Percentiles rank a stretch among this genome's conserved stretches.
Conservation (phyloP, 1,140 invertebrate species). For the Trichogramma pretiosum region DNA sequence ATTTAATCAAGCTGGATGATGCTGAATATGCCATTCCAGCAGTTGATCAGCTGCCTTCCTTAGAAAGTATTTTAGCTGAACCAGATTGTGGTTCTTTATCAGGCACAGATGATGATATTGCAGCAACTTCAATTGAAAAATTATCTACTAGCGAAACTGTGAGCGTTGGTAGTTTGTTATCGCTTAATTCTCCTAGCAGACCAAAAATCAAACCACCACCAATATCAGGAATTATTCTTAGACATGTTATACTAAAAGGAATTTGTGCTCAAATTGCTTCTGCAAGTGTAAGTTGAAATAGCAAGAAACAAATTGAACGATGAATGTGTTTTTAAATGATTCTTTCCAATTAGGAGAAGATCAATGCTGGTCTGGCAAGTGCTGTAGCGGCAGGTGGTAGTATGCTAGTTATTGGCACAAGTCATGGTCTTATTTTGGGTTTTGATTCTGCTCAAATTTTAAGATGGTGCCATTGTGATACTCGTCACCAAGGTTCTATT, state of each 20-base stretch:
- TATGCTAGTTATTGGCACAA: conserved; percentile 83
- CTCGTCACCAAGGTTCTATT: conserved; percentile 68
- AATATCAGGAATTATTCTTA: conserved; percentile 63
- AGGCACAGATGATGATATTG: conserved; percentile 50
- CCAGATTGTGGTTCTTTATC: conserved; percentile 53
- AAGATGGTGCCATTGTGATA: conserved; percentile 74
- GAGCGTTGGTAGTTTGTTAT: conserved; percentile 39
- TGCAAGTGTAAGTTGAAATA: conserved; percentile 54
- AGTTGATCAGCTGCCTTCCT: conserved; percentile 65
- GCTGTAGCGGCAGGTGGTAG: conserved; percentile 67
- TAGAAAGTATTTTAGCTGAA: conserved; percentile 79
- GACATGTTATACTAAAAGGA: conserved; percentile 73
- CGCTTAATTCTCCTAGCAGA: conserved; percentile 39
- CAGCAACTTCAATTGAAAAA: conserved; percentile 29
- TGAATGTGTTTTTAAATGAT: neutral
- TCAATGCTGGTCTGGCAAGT: conserved; percentile 81
- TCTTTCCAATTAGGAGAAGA: conserved; percentile 57
- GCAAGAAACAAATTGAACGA: neutral
- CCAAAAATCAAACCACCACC: conserved; percentile 41
- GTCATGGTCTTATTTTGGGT: conserved; percentile 81
- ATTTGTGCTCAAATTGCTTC: conserved; percentile 78
- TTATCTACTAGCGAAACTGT: conserved; percentile 38
- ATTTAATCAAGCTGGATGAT: conserved; percentile 59
- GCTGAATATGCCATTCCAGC: conserved; percentile 75
- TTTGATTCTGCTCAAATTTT: conserved; percentile 80